A percentile compares a stretch with the other conserved stretches of the same genome.
Evolutionary conservation across 2,888 invertebrate species (phyloP).

Genomic region (Cerastis leucographa): DNA sequence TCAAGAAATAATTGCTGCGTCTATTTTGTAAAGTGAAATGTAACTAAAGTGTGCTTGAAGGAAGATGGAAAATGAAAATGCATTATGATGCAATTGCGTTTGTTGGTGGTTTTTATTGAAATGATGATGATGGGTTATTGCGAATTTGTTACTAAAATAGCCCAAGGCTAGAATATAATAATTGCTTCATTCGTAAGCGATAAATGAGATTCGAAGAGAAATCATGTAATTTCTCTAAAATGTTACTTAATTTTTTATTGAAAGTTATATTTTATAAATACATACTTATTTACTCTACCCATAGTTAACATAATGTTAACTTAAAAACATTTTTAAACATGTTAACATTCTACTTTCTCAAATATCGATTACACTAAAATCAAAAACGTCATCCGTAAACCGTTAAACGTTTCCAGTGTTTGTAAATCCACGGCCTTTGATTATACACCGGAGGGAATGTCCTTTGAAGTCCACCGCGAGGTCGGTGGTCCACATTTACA

Average conservation of each 20-base stretch:
- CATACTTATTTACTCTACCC: too few relatives aligned
- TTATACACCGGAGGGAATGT: slow-evolving; percentile 77
- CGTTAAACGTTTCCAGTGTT: slow-evolving; percentile 71
- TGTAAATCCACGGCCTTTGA: slow-evolving; percentile 56
- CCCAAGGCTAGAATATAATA: background rate
- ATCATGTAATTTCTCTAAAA: background rate
- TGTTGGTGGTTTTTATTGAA: background rate
- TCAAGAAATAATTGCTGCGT: slow-evolving; percentile 36
- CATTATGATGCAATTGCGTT: background rate
- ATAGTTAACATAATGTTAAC: background rate
- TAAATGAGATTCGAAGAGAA: background rate
- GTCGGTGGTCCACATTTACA: slow-evolving; percentile 85
- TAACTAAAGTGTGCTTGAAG: slow-evolving; percentile 32
- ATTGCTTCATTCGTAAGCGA: background rate
- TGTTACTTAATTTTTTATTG: background rate
- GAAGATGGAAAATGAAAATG: slow-evolving; percentile 9
- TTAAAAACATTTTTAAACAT: background rate
- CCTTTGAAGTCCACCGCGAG: slow-evolving; percentile 86
- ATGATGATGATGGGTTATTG: background rate
- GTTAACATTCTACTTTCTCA: slow-evolving; percentile 9
- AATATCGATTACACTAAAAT: slow-evolving; percentile 30
- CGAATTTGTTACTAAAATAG: background rate
- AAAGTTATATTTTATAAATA: background rate
- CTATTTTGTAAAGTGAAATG: slow-evolving; percentile 42
- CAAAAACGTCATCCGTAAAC: slow-evolving; percentile 38